Conservation (phyloP, 2,888 invertebrate species). For the Carpatolechia fugitivella region DNA sequence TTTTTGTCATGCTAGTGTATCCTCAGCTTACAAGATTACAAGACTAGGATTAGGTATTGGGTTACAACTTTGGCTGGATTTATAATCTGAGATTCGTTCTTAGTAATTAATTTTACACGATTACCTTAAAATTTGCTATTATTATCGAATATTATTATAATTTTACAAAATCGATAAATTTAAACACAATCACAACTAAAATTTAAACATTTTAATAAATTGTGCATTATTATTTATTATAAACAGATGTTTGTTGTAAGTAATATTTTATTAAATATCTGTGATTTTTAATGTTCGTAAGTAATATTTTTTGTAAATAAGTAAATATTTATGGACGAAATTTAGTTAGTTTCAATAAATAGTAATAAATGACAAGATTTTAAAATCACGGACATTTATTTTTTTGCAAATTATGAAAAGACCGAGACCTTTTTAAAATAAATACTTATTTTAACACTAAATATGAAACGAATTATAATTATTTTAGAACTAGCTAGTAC, state of each 20-base stretch:
- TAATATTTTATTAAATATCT: background rate
- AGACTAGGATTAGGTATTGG: background rate
- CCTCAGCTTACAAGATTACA: background rate
- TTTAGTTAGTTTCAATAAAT: slow-evolving; percentile 23
- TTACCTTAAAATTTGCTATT: background rate
- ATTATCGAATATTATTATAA: background rate
- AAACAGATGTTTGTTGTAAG: background rate
- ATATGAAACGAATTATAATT: too few relatives aligned
- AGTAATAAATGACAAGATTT: slow-evolving; percentile 8
- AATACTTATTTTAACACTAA: background rate
- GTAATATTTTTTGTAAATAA: background rate
- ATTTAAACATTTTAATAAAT: slow-evolving; percentile 15
- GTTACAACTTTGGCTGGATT: background rate
- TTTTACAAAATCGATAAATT: background rate
- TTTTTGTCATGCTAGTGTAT: too few relatives aligned
- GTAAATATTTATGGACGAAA: slow-evolving; percentile 16
- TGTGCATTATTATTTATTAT: slow-evolving; percentile 8
- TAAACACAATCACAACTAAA: background rate
- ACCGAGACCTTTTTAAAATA: too few relatives aligned
- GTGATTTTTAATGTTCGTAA: background rate
- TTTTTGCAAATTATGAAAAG: background rate
- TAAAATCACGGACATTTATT: background rate
- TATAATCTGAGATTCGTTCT: background rate
- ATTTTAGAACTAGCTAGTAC: too few relatives aligned
- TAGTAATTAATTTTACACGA: background rate